phyloP scores from a whole-genome alignment of 2,888 invertebrate species.

The Agriopis marginaria region DNA sequence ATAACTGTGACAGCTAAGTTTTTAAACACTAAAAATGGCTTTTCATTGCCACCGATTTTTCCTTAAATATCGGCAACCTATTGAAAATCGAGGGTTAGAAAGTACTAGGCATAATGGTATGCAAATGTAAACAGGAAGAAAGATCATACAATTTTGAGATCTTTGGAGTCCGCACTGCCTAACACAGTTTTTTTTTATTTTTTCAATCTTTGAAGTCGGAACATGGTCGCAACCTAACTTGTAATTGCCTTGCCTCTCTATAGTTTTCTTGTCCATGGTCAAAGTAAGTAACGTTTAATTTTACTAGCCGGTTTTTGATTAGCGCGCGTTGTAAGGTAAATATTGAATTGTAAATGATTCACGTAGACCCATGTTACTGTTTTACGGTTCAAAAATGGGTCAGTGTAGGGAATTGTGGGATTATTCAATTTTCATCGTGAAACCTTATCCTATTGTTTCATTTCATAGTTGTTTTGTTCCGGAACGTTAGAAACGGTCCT shows the following conservation, averaged over 20 bases:
- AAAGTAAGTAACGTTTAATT: conserved; percentile 20
- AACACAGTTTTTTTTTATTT: too few relatives aligned
- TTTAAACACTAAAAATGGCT: too few relatives aligned
- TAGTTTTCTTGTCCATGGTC: background rate
- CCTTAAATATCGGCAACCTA: too few relatives aligned
- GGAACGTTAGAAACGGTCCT: conserved; percentile 10
- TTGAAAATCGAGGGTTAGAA: too few relatives aligned
- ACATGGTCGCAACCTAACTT: too few relatives aligned
- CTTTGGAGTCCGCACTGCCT: too few relatives aligned
- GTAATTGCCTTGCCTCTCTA: background rate
- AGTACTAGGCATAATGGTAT: too few relatives aligned
- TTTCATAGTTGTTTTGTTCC: conserved; percentile 13
- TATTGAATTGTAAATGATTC: conserved; percentile 33
- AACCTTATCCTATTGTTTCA: conserved; percentile 15
- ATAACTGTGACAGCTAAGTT: too few relatives aligned
- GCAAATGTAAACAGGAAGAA: too few relatives aligned
- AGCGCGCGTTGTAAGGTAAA: conserved; percentile 26
- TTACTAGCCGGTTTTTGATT: conserved; percentile 27
- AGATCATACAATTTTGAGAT: too few relatives aligned
- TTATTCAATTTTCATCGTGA: conserved; percentile 29
- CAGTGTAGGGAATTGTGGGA: conserved; percentile 11
- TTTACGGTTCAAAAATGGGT: conserved; percentile 13
- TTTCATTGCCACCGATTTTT: too few relatives aligned
- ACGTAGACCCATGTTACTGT: conserved; percentile 14
- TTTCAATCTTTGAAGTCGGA: too few relatives aligned